phyloP scores from a whole-genome alignment of 2,113 vertebrate genomes.

The Riparia riparia region DNA sequence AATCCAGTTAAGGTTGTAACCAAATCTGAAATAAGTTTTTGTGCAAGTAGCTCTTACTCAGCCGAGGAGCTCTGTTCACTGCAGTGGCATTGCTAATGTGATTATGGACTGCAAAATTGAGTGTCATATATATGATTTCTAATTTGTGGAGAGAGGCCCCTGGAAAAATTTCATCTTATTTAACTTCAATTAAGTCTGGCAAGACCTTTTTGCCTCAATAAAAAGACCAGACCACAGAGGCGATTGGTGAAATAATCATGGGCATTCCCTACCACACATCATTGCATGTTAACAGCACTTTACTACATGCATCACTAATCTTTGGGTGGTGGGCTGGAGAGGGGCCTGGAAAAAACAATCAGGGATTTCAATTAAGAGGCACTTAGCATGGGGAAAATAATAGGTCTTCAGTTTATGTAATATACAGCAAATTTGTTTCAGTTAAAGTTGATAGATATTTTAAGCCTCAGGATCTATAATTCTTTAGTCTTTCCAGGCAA shows the following conservation, averaged over 20 bases:
- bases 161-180: conserved; percentile 4
- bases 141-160: not conserved
- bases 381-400: not conserved
- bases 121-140: not conserved
- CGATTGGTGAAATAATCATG: not conserved
- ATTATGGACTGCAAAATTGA: conserved; percentile 40
- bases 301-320: not conserved
- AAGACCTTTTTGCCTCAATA: not conserved
- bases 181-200: conserved; percentile 4
- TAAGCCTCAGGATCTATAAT: not conserved
- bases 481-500: not conserved
- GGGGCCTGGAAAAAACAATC: conserved; percentile 18
- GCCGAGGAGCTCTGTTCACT: not conserved
- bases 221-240: not conserved
- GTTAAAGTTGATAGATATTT: not conserved
- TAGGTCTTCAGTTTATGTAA: not conserved
- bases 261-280: not conserved
- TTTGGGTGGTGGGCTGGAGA: not conserved
- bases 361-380: conserved; percentile 14
- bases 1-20: not conserved
- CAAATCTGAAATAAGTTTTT: not conserved
- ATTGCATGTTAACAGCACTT: not conserved
- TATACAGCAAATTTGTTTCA: not conserved
- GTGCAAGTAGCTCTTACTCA: not conserved
- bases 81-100: conserved; percentile 30